Conservation (phyloP, 2,113 vertebrate genomes). For the Spea bombifrons region DNA sequence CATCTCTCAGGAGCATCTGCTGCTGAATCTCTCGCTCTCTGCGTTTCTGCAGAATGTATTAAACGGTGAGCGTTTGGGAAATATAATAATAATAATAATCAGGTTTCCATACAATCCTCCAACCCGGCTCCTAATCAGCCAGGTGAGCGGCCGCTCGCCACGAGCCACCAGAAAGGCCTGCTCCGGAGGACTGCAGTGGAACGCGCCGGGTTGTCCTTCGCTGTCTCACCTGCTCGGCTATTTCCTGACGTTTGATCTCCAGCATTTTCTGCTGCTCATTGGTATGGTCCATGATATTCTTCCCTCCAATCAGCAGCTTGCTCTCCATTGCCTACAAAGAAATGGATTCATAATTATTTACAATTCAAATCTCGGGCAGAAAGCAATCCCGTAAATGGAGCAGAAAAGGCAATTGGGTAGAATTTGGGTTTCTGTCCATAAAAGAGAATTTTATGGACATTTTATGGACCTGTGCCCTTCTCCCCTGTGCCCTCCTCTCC, state of each 20-base stretch:
- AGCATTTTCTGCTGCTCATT: conserved; percentile 95
- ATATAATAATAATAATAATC: neutral
- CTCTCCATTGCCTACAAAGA: conserved; percentile 85
- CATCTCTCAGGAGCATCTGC: conserved; percentile 85
- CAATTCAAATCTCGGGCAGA: no score
- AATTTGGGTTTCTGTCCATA: no score
- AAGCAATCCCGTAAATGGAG: no score
- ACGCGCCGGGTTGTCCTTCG: neutral
- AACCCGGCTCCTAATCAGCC: no score
- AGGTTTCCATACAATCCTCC: no score
- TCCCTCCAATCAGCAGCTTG: conserved; percentile 89
- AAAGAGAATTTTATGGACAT: no score
- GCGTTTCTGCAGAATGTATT: conserved; percentile 73
- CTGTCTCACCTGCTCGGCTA: conserved; percentile 80
- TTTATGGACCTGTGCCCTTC: no score
- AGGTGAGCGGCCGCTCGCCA: no score
- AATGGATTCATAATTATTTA: neutral
- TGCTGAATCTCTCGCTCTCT: conserved; percentile 89
- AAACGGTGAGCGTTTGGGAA: neutral
- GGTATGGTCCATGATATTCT: conserved; percentile 94
- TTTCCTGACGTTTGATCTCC: conserved; percentile 90
- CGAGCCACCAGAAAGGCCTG: no score
- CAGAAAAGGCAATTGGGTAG: no score
- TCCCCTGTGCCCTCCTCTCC: no score
- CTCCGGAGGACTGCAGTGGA: no score